phyloP scores from a whole-genome alignment of 1,140 invertebrate species.

The Sinonovacula constricta region DNA sequence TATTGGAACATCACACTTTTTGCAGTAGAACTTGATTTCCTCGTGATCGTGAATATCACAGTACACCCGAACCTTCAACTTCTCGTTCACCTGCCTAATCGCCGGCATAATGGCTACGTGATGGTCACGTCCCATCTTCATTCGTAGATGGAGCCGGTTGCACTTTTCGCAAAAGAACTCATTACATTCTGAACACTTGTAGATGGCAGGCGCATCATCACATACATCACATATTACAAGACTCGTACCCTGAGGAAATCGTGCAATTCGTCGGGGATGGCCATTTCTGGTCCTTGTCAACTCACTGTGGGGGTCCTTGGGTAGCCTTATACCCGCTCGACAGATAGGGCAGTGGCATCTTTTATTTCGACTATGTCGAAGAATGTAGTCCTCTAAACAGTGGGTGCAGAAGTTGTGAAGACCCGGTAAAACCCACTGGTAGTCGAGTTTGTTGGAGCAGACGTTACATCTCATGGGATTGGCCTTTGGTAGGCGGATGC shows the following conservation, averaged over 20 bases:
- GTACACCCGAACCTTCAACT: conserved; percentile 30
- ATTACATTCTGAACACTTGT: conserved; percentile 50
- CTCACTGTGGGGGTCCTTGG: conserved; percentile 19
- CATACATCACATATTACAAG: conserved; percentile 43
- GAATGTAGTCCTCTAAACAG: conserved; percentile 47
- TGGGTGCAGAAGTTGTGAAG: conserved; percentile 49
- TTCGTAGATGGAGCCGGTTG: conserved; percentile 41
- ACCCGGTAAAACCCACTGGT: conserved; percentile 44
- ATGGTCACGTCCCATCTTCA: conserved; percentile 43
- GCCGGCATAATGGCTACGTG: conserved; percentile 38
- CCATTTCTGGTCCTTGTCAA: neutral
- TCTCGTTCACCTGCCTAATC: conserved; percentile 36
- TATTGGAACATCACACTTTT: conserved; percentile 38
- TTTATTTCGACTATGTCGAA: conserved; percentile 42
- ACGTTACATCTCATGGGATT: conserved; percentile 51
- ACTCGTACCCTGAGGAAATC: conserved; percentile 11
- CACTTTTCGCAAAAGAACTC: conserved; percentile 48
- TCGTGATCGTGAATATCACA: conserved; percentile 41
- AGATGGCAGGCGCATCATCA: conserved; percentile 43
- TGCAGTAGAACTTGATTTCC: conserved; percentile 43
- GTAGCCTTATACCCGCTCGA: conserved; percentile 36
- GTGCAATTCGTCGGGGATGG: neutral
- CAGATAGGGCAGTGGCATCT: conserved; percentile 45
- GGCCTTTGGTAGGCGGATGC: conserved; percentile 21
- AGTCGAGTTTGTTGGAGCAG: conserved; percentile 39